These are phyloP conservation scores for Thecocarcelia acutangulata DNA, from an alignment of 2,888 invertebrate species.

Conservation along the genomic window DNA sequence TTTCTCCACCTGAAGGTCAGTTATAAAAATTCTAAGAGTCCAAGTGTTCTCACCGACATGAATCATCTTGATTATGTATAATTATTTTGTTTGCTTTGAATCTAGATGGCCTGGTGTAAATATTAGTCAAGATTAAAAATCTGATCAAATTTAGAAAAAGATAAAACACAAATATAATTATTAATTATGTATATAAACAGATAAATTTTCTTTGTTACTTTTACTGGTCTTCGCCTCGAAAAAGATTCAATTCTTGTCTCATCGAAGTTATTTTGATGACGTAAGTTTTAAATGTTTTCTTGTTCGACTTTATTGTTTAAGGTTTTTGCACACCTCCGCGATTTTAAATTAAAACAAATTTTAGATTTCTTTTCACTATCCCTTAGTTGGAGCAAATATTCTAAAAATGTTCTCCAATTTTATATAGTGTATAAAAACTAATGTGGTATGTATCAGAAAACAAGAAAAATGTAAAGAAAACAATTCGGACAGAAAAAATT, in stretches of 20 bases:
- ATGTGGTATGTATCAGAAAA: slow-evolving; percentile 19
- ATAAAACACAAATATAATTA: slow-evolving; percentile 13
- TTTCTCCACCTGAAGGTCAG: slow-evolving; percentile 94
- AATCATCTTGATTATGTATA: slow-evolving; percentile 77
- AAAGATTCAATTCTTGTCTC: slow-evolving; percentile 60
- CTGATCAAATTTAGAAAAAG: slow-evolving; percentile 23
- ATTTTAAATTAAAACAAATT: slow-evolving; percentile 39
- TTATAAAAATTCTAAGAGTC: slow-evolving; percentile 96
- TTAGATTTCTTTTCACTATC: slow-evolving; percentile 7
- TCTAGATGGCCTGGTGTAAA: slow-evolving; percentile 23
- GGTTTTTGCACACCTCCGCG: slow-evolving; percentile 63
- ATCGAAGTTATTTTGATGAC: slow-evolving; percentile 64
- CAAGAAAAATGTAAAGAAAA: slow-evolving; percentile 8
- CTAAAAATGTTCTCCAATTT: slow-evolving; percentile 49
- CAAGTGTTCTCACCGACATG: slow-evolving; percentile 95
- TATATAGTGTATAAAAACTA: slow-evolving; percentile 26
- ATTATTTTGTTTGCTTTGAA: slow-evolving; percentile 50
- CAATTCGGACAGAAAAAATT: slow-evolving; percentile 14
- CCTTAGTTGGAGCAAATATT: slow-evolving; percentile 36
- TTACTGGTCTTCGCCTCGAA: slow-evolving; percentile 50
- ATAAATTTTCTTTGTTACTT: slow-evolving; percentile 59
- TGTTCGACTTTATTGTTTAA: slow-evolving; percentile 35
- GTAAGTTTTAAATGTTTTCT: slow-evolving; percentile 54
- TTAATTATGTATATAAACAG: slow-evolving; percentile 5
- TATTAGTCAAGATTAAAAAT: slow-evolving; percentile 25